Conservation (phyloP, 2,888 invertebrate genomes). For the Archaeoteleia sp. region DNA sequence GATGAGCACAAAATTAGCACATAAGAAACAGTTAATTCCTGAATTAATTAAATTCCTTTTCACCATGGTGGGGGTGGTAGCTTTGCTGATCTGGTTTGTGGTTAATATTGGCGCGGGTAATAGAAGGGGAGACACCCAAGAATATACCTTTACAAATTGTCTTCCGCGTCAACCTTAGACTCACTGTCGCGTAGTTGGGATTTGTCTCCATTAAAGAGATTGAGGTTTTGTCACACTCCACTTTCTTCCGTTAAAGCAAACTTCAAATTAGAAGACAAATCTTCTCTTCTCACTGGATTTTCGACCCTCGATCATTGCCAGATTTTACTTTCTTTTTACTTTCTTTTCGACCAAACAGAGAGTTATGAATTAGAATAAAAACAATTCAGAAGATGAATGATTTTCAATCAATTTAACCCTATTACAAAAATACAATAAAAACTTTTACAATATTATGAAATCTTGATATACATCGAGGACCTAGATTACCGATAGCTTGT, state of each 20-base stretch:
- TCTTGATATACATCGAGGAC: no score
- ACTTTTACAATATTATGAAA: no score
- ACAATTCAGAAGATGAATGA: background rate
- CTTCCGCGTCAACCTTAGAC: slow-evolving; percentile 62
- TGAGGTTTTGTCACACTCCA: slow-evolving; percentile 72
- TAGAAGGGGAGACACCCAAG: slow-evolving; percentile 20
- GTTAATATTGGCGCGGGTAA: slow-evolving; percentile 64
- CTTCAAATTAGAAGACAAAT: slow-evolving; percentile 60
- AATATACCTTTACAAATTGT: slow-evolving; percentile 74
- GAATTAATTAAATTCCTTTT: no score
- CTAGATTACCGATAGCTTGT: no score
- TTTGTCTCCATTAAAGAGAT: slow-evolving; percentile 74
- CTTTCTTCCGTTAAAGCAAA: slow-evolving; percentile 57
- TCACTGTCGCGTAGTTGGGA: slow-evolving; percentile 64
- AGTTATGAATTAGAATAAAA: background rate
- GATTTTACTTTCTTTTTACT: slow-evolving; percentile 5
- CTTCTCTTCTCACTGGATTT: slow-evolving; percentile 39
- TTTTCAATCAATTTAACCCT: no score
- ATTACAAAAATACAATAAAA: no score
- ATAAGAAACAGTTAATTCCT: no score
- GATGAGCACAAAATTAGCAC: no score
- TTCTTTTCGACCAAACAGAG: background rate
- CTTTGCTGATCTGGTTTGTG: no score
- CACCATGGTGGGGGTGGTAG: no score
- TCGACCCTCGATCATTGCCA: slow-evolving; percentile 22